phyloP scores from a whole-genome alignment of 2,888 invertebrate genomes.

The Oscheius sp. region DNA sequence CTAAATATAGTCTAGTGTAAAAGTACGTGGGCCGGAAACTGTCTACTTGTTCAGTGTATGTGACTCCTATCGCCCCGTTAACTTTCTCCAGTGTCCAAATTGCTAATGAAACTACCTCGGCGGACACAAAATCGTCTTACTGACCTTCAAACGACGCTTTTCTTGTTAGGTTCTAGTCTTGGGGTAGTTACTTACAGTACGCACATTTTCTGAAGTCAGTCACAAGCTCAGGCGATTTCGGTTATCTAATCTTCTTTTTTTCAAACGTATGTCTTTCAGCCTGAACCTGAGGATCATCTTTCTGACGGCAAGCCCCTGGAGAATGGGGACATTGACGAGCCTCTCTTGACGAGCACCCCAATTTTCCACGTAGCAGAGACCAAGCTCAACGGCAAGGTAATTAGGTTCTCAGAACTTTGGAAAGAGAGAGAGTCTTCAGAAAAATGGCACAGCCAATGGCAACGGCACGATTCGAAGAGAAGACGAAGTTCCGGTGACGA shows the following conservation, averaged over 20 bases:
- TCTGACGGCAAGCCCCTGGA: neutral
- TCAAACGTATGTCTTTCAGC: constrained; percentile 2
- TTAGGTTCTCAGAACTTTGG: neutral
- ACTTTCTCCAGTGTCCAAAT: no score
- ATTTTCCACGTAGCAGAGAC: constrained; percentile 12
- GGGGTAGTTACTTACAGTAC: no score
- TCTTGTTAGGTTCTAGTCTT: no score
- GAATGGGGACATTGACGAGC: constrained; percentile 15
- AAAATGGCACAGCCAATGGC: constrained; percentile 23
- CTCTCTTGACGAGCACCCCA: constrained; percentile 31
- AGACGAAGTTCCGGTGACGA: constrained; percentile 17
- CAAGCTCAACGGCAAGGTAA: constrained; percentile 15
- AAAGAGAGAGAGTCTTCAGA: neutral
- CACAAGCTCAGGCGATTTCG: no score
- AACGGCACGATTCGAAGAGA: constrained; percentile 18
- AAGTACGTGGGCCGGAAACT: neutral
- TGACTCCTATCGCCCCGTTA: no score
- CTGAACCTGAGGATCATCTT: constrained; percentile 14
- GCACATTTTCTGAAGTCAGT: no score
- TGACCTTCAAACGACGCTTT: no score
- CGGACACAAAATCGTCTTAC: no score
- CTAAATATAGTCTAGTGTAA: no score
- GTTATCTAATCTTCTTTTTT: no score
- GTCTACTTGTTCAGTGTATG: neutral
- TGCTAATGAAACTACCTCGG: no score